Evolutionary conservation across 2,797 vertebrate genomes (phyloP).

Genomic region (Fistularia tabacaria): DNA sequence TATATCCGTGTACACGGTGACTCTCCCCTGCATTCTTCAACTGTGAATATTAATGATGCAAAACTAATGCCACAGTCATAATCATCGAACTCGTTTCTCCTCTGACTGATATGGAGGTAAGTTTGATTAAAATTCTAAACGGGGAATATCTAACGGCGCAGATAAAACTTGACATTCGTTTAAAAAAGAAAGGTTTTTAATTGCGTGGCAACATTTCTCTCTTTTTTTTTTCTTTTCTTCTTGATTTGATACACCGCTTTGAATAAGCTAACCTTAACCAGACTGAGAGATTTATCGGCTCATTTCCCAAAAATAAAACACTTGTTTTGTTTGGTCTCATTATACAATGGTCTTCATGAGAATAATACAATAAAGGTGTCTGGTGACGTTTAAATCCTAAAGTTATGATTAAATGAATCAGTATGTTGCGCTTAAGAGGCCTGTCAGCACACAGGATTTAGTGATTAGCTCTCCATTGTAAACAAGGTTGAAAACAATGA

Average conservation of each 20-base stretch:
- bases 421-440: background rate
- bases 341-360: too few species aligned
- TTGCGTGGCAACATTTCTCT: conserved; percentile 33
- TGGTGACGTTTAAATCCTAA: too few species aligned
- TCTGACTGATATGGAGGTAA: conserved; percentile 52
- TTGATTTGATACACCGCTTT: conserved; percentile 38
- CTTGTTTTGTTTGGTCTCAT: background rate
- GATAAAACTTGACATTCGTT: conserved; percentile 45
- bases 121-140: conserved; percentile 27
- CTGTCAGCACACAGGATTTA: conserved; percentile 3
- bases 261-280: conserved; percentile 45
- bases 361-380: too few species aligned
- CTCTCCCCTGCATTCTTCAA: conserved; percentile 24
- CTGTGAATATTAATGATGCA: conserved; percentile 17
- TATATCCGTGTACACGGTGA: background rate
- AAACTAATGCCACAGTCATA: conserved; percentile 31
- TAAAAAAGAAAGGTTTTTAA: conserved; percentile 38
- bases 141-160: conserved; percentile 30
- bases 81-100: conserved; percentile 42
- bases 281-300: conserved; percentile 9
- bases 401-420: too few species aligned
- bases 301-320: conserved; percentile 5
- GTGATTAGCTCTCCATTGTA: conserved; percentile 1
- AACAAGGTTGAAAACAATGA: conserved; percentile 14
- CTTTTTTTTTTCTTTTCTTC: conserved; percentile 9